Evolutionary conservation across 1,140 invertebrate genomes (phyloP).

Genomic region (Meloidogyne exigua): DNA sequence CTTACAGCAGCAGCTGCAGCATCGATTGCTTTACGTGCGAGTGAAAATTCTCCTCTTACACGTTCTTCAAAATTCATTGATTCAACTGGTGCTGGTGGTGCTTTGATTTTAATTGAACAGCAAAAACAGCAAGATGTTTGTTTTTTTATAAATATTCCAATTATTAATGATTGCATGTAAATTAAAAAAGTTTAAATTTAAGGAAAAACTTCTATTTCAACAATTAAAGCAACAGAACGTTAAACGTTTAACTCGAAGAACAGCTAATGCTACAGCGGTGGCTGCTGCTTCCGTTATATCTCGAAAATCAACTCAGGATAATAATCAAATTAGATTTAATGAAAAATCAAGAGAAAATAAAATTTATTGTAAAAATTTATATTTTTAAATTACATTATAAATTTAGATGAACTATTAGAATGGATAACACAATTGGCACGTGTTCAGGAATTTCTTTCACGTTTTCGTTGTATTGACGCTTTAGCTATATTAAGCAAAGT

Average conservation of each 20-base stretch:
- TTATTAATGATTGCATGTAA: no score
- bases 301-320: background rate
- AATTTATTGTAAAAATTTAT: slow-evolving; percentile 8
- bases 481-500: slow-evolving; percentile 21
- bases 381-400: background rate
- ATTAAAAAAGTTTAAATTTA: no score
- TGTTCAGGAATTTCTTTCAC: slow-evolving; percentile 44
- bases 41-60: slow-evolving; percentile 26
- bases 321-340: background rate
- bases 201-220: background rate
- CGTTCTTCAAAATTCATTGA: background rate
- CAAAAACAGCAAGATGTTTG: slow-evolving; percentile 17
- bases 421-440: slow-evolving; percentile 43
- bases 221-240: background rate
- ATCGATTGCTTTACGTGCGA: slow-evolving; percentile 15
- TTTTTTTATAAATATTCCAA: background rate
- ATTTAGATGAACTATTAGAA: slow-evolving; percentile 35
- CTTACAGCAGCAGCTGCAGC: background rate
- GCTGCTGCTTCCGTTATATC: no score
- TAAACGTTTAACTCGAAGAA: slow-evolving; percentile 7
- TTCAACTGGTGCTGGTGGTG: slow-evolving; percentile 11
- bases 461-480: slow-evolving; percentile 39
- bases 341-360: background rate
- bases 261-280: background rate
- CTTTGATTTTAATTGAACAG: slow-evolving; percentile 16